Evolutionary conservation across 2,888 invertebrate species (phyloP).

Genomic region (Ophion ventricosus): DNA sequence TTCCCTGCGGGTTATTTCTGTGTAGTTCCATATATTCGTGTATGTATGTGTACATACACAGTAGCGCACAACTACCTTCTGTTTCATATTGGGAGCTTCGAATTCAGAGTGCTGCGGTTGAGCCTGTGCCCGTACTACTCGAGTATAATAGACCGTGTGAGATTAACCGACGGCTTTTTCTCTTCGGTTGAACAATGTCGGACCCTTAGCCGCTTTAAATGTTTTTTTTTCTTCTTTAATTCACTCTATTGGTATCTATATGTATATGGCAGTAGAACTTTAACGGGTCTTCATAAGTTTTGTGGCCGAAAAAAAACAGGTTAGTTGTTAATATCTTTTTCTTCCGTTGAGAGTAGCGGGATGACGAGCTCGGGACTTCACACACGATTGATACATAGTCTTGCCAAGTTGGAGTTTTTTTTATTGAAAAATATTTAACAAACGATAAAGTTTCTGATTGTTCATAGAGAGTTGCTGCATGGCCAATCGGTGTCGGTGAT

Average conservation of each 20-base stretch:
- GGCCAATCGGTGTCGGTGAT: no score
- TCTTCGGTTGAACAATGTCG: conserved; percentile 37
- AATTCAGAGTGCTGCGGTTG: conserved; percentile 1
- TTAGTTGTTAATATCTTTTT: neutral
- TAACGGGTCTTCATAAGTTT: neutral
- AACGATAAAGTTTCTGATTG: no score
- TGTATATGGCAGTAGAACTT: neutral
- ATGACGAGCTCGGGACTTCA: neutral
- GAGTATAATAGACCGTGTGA: conserved; percentile 46
- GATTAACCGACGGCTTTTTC: conserved; percentile 47
- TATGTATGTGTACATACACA: neutral
- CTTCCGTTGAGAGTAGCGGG: neutral
- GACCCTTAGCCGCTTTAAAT: conserved; percentile 17
- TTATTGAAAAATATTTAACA: no score
- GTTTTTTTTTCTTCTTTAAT: neutral
- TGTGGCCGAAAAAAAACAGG: neutral
- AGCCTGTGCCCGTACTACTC: conserved; percentile 32
- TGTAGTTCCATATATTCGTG: neutral
- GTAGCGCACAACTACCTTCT: neutral
- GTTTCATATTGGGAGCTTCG: conserved; percentile 3
- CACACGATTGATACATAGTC: neutral
- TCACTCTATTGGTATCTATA: neutral
- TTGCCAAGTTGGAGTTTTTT: neutral
- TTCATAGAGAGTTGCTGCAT: no score
- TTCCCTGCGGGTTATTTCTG: neutral